These are phyloP conservation scores for Sabatieria punctata DNA, from an alignment of 2,888 invertebrate genomes.

Conservation along the genomic window DNA sequence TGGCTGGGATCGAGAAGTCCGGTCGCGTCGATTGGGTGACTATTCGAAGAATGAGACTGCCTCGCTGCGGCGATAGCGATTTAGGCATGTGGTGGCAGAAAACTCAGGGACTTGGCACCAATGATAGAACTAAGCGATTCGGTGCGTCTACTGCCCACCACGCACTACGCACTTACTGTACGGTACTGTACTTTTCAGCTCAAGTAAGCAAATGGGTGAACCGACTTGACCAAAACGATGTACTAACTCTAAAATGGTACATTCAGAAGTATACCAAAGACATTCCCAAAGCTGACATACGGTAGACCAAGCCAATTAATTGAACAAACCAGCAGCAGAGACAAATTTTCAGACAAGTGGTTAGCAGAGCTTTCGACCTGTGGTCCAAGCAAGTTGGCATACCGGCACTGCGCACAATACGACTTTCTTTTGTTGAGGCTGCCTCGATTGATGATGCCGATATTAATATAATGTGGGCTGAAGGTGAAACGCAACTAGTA, in stretches of 20 bases:
- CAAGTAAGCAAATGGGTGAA: conserved; percentile 7
- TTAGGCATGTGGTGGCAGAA: background rate
- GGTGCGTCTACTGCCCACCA: background rate
- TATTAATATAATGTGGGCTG: conserved; percentile 54
- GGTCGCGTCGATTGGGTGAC: conserved; percentile 5
- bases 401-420: conserved; percentile 47
- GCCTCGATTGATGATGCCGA: conserved; percentile 45
- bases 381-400: conserved; percentile 44
- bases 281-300: conserved; percentile 18
- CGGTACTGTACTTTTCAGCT: conserved; percentile 4
- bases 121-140: background rate
- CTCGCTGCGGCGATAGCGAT: conserved; percentile 11
- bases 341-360: conserved; percentile 17
- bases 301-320: conserved; percentile 14
- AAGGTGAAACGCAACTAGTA: conserved; percentile 18
- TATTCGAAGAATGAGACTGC: conserved; percentile 3
- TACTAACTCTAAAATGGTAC: conserved; percentile 10
- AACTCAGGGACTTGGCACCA: background rate
- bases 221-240: conserved; percentile 1
- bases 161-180: background rate
- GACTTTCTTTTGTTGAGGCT: conserved; percentile 26
- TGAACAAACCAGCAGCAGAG: no score
- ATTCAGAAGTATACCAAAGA: conserved; percentile 26
- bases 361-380: conserved; percentile 44
- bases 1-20: conserved; percentile 5